phyloP scores from a whole-genome alignment of 2,113 vertebrate genomes.

The Hepsetus odoe region DNA sequence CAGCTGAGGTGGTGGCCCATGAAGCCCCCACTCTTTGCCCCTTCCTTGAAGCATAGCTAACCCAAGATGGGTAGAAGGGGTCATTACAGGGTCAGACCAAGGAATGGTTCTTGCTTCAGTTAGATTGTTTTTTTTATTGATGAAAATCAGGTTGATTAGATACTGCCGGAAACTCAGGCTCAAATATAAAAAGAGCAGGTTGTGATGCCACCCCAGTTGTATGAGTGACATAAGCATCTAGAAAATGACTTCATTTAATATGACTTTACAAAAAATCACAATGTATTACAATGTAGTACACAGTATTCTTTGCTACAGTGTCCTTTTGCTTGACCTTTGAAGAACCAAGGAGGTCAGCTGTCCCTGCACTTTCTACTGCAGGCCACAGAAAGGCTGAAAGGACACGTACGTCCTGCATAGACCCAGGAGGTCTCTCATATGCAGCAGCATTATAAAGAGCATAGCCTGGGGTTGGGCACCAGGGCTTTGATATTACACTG shows the following conservation, averaged over 20 bases:
- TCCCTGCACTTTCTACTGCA: slow-evolving; percentile 61
- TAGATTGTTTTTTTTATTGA: slow-evolving; percentile 72
- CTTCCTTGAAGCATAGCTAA: slow-evolving; percentile 43
- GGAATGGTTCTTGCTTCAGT: slow-evolving; percentile 61
- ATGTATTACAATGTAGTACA: not conserved
- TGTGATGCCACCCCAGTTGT: not conserved
- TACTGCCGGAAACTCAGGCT: slow-evolving; percentile 57
- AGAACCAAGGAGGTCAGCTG: slow-evolving; percentile 55
- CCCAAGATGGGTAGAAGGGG: slow-evolving; percentile 71
- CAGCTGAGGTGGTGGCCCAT: slow-evolving; percentile 60
- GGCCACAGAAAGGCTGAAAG: slow-evolving; percentile 63
- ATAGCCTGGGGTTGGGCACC: slow-evolving; percentile 73
- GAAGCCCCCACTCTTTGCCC: slow-evolving; percentile 39
- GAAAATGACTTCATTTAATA: too few species aligned
- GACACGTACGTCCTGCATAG: slow-evolving; percentile 70
- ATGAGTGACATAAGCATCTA: too few species aligned
- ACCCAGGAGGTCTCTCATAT: slow-evolving; percentile 77
- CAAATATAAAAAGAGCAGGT: not conserved
- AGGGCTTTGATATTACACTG: slow-evolving; percentile 79
- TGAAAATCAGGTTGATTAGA: slow-evolving; percentile 48
- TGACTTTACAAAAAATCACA: too few species aligned
- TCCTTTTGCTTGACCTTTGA: slow-evolving; percentile 50
- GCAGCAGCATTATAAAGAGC: slow-evolving; percentile 70
- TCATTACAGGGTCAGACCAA: slow-evolving; percentile 76
- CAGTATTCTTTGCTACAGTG: not conserved